Conservation (phyloP, 2,797 vertebrate species). For the Sparus aurata region DNA sequence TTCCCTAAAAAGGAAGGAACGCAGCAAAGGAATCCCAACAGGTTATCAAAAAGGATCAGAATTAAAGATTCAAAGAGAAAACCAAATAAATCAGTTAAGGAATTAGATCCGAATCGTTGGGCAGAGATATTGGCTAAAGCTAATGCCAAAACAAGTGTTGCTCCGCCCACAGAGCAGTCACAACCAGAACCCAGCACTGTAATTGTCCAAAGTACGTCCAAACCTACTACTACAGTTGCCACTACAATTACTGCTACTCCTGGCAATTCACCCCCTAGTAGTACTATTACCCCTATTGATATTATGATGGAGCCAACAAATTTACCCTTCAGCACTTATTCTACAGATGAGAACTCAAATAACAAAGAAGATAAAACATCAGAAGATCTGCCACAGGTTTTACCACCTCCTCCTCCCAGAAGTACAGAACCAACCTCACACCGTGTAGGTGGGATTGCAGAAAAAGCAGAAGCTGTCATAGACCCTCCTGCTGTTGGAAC, state of each 20-base stretch:
- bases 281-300: constrained; percentile 1
- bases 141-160: constrained; percentile 72
- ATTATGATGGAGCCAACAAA: constrained; percentile 4
- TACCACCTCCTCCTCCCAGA: constrained; percentile 40
- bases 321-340: background rate
- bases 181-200: constrained; percentile 57
- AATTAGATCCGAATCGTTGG: constrained; percentile 83
- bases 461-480: constrained; percentile 49
- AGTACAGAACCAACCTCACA: constrained; percentile 45
- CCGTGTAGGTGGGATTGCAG: constrained; percentile 20
- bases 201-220: constrained; percentile 29
- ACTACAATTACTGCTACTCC: constrained; percentile 3
- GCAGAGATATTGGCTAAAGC: constrained; percentile 83
- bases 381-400: constrained; percentile 25
- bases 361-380: constrained; percentile 4
- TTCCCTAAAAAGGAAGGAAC: constrained; percentile 68
- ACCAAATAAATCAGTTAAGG: constrained; percentile 83
- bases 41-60: constrained; percentile 69
- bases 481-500: constrained; percentile 26
- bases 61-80: constrained; percentile 81
- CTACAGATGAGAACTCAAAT: constrained; percentile 15
- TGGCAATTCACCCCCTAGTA: constrained; percentile 2
- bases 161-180: constrained; percentile 53
- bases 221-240: constrained; percentile 20
- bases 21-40: constrained; percentile 60